Conservation (phyloP, 2,113 vertebrate genomes). For the Harpagus bidentatus region DNA sequence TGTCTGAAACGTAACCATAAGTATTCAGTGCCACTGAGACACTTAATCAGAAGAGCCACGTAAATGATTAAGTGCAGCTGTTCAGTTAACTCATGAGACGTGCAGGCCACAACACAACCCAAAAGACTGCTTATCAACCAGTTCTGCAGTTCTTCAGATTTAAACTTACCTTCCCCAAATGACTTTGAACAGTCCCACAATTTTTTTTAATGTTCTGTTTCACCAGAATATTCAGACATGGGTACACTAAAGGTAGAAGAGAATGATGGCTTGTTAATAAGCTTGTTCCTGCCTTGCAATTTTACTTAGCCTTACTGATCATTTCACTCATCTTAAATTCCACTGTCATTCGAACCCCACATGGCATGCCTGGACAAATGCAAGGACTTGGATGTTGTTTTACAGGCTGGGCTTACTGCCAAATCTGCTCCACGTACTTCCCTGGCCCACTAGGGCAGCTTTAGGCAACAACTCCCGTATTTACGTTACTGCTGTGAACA, state of each 20-base stretch:
- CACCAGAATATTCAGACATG: background rate
- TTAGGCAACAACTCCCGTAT: slow-evolving; percentile 70
- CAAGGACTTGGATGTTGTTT: slow-evolving; percentile 75
- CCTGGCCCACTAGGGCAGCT: slow-evolving; percentile 75
- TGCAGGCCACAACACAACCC: background rate
- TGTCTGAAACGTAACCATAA: background rate
- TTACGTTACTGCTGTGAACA: slow-evolving; percentile 63
- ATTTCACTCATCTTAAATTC: slow-evolving; percentile 79
- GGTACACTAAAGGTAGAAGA: background rate
- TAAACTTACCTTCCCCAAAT: background rate
- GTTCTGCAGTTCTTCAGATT: background rate
- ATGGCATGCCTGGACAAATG: slow-evolving; percentile 83
- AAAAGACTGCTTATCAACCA: background rate
- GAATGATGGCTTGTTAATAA: background rate
- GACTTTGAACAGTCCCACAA: background rate
- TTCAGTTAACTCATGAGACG: background rate
- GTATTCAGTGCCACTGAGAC: slow-evolving; percentile 55
- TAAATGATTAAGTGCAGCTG: slow-evolving; percentile 84
- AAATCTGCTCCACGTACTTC: slow-evolving; percentile 70
- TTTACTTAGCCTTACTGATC: slow-evolving; percentile 56
- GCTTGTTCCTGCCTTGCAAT: slow-evolving; percentile 10
- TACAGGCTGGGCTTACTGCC: slow-evolving; percentile 75
- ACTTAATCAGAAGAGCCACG: slow-evolving; percentile 63
- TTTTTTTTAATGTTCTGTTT: background rate
- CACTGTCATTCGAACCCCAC: slow-evolving; percentile 85